Conservation (phyloP, 2,888 invertebrate species). For the Psylliodes chrysocephalus region DNA sequence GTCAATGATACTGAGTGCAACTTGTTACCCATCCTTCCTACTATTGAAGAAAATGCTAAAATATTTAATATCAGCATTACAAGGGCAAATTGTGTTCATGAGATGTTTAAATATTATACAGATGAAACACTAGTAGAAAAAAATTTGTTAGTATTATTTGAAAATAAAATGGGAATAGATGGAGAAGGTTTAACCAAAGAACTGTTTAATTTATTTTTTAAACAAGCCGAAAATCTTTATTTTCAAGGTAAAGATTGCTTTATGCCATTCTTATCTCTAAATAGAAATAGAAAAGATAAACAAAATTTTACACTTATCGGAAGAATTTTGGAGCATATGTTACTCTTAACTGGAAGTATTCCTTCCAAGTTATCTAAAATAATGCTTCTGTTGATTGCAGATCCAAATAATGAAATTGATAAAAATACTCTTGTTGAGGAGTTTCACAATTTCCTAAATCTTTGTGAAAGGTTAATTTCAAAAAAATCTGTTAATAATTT, state of each 20-base stretch:
- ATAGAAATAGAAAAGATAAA: constrained; percentile 11
- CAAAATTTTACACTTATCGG: constrained; percentile 3
- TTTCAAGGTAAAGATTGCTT: constrained; percentile 13
- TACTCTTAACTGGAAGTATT: constrained; percentile 17
- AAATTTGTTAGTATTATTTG: neutral
- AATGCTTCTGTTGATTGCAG: neutral
- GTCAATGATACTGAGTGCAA: neutral
- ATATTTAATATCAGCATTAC: neutral
- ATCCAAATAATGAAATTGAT: constrained; percentile 5
- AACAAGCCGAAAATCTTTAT: constrained; percentile 7
- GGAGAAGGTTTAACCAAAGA: constrained; percentile 21
- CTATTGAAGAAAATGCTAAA: neutral
- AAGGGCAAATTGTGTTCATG: constrained; percentile 1
- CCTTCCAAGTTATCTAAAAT: constrained; percentile 18
- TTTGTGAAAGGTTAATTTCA: neutral
- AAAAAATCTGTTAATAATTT: constrained; percentile 2
- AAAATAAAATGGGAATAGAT: constrained; percentile 13
- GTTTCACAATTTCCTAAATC: constrained; percentile 12
- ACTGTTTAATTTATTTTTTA: constrained; percentile 22
- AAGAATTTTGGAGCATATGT: constrained; percentile 13
- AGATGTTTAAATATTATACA: constrained; percentile 10
- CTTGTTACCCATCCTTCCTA: neutral
- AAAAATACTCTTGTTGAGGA: neutral
- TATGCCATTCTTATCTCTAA: constrained; percentile 20
- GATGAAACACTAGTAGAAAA: constrained; percentile 13